Base-by-base conservation (phyloP, 2,888 invertebrate genomes). In the Oscheius sp. region DNA sequence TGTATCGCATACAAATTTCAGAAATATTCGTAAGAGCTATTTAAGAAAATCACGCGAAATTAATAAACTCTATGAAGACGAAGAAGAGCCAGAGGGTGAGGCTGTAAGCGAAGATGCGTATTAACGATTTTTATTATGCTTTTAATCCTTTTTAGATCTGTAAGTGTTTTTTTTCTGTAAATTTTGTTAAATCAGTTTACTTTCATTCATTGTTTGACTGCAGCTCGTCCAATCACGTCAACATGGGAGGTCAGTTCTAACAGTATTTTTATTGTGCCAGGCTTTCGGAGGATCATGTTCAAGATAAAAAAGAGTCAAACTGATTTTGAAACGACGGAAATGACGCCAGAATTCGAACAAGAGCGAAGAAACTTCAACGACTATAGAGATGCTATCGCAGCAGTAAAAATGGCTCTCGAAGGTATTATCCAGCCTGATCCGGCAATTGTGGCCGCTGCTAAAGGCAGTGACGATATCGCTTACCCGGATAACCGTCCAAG, bases 11-110 rank as follows among this genome's bases (percentile, higher is more conserved):
- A 15, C 20, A 20, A 10, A n/a, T 6, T 39, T 33, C 45, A 63
- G 63, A 63, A 45, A 63, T 29, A 25, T 63, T 45, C 25, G 63
- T 31, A 45, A 8, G 2, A 37, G 58, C 34, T 33, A 25, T 34
- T 17, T 23, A 10, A 57, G 17, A 57, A 39, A 39, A 15, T 25
- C 17, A 8, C 17, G 12, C 10, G 53, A 53, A 53, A 15, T 42
- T 17, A 3, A 42, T 42, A 42, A 42, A 42, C 12, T 42, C 15
- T 17, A 6, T 3, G 42, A 42, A 12, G 42, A 42, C 15, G 42
- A 42, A 42, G 42, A 42, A 42, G 5, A 42, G 17, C 42, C 42
- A 42, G 42, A 42, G 17, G 42, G 42, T n/a, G 42, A 42, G 17
- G 42, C 42, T 3, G 42, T 42, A 15, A 42, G 12, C 17, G 42